Conservation (phyloP, 2,888 invertebrate genomes). For the Xanthorhoe spadicearia region DNA sequence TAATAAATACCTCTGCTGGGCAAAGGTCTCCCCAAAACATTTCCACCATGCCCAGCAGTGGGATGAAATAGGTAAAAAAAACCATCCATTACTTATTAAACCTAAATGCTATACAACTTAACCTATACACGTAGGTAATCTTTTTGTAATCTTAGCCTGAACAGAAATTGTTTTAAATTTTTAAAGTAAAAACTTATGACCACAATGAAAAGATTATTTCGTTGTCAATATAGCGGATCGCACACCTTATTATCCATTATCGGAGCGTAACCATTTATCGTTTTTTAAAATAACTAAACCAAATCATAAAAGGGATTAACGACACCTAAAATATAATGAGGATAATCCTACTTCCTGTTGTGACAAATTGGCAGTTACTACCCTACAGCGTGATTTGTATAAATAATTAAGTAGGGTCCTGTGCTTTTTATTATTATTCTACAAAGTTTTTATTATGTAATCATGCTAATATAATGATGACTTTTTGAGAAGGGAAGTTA, state of each 20-base stretch:
- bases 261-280: conserved; percentile 14
- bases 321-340: conserved; percentile 68
- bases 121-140: too few relatives aligned
- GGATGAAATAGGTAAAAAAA: too few relatives aligned
- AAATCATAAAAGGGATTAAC: conserved; percentile 61
- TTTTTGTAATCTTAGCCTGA: neutral
- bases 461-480: conserved; percentile 39
- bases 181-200: neutral
- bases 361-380: conserved; percentile 65
- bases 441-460: conserved; percentile 34
- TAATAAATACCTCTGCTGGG: too few relatives aligned
- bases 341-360: conserved; percentile 68
- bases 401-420: conserved; percentile 54
- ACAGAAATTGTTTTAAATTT: neutral
- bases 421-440: conserved; percentile 39
- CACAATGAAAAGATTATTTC: conserved; percentile 17
- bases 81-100: too few relatives aligned
- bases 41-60: too few relatives aligned
- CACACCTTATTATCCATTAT: conserved; percentile 18
- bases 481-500: conserved; percentile 33
- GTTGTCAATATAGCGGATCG: conserved; percentile 11
- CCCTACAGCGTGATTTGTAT: conserved; percentile 53
- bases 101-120: too few relatives aligned
- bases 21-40: too few relatives aligned
- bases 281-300: conserved; percentile 26